Conservation (phyloP, 2,888 invertebrate genomes). For the Epinotia demarniana region DNA sequence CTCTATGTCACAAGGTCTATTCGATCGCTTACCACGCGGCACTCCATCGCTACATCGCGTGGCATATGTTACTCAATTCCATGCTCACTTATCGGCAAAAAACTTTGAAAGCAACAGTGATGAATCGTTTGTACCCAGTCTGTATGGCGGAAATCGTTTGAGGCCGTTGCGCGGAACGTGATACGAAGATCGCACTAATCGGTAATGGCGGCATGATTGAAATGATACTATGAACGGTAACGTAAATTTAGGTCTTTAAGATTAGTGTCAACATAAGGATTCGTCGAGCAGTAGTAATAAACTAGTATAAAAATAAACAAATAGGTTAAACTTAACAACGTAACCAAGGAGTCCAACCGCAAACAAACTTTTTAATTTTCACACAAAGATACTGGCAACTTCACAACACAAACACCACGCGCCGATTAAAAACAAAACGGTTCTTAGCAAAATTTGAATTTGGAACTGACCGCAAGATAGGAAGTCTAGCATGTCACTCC, state of each 20-base stretch:
- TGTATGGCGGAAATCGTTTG: conserved; percentile 59
- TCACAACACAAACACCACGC: conserved; percentile 42
- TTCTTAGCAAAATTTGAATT: conserved; percentile 52
- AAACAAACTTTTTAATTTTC: conserved; percentile 42
- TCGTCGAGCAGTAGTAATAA: background rate
- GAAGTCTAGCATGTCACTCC: conserved; percentile 81
- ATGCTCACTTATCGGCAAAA: conserved; percentile 56
- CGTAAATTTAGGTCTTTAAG: background rate
- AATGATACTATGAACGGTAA: conserved; percentile 28
- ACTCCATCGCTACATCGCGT: conserved; percentile 61
- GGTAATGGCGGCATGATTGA: conserved; percentile 37
- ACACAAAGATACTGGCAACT: conserved; percentile 32
- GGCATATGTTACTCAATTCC: conserved; percentile 65
- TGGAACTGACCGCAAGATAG: conserved; percentile 76
- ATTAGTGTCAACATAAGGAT: background rate
- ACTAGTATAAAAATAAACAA: background rate
- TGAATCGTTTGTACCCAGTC: conserved; percentile 61
- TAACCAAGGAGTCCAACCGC: conserved; percentile 18
- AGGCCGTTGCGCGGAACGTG: conserved; percentile 62
- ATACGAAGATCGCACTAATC: conserved; percentile 47
- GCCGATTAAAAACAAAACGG: conserved; percentile 44
- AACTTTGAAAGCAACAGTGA: conserved; percentile 73
- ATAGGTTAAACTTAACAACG: conserved; percentile 18
- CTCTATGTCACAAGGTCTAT: conserved; percentile 8
- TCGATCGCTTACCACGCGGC: conserved; percentile 25